Conservation (phyloP, 64 coral and sea anemone genomes). For the Stichodactyla mertensii region DNA sequence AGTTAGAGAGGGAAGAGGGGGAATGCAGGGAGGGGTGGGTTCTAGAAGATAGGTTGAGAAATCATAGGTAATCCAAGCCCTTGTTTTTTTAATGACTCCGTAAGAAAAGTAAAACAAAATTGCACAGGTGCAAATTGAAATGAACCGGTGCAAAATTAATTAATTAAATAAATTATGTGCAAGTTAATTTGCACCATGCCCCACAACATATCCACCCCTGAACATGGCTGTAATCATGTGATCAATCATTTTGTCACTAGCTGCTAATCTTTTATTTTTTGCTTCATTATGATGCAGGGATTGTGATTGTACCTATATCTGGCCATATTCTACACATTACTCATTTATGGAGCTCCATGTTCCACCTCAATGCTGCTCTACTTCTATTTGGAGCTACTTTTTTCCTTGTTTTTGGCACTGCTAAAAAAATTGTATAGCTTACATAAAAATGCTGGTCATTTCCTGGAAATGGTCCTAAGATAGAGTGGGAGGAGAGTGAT, state of each 20-base stretch:
- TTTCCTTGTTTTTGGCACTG: constrained; percentile 71
- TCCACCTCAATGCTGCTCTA: constrained; percentile 53
- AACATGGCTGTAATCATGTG: background rate
- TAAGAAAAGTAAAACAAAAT: too few species aligned
- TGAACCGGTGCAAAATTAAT: too few species aligned
- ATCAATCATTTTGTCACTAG: background rate
- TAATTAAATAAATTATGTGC: too few species aligned
- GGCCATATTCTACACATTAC: constrained; percentile 57
- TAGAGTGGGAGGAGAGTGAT: too few species aligned
- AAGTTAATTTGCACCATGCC: too few species aligned
- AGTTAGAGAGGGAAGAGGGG: too few species aligned
- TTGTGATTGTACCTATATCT: constrained; percentile 70
- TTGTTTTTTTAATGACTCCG: too few species aligned
- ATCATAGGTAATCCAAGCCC: too few species aligned
- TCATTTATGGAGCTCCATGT: constrained; percentile 53
- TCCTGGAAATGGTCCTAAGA: too few species aligned
- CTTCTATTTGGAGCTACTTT: constrained; percentile 46
- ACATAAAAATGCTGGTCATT: background rate
- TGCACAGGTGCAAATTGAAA: too few species aligned
- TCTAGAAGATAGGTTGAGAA: too few species aligned
- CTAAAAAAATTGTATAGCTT: constrained; percentile 65
- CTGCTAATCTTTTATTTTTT: background rate
- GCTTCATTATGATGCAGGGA: constrained; percentile 22
- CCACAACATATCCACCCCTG: background rate
- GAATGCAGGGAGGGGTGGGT: too few species aligned